phyloP scores from a whole-genome alignment of 2,797 vertebrate species.

The Lutjanus argentimaculatus region DNA sequence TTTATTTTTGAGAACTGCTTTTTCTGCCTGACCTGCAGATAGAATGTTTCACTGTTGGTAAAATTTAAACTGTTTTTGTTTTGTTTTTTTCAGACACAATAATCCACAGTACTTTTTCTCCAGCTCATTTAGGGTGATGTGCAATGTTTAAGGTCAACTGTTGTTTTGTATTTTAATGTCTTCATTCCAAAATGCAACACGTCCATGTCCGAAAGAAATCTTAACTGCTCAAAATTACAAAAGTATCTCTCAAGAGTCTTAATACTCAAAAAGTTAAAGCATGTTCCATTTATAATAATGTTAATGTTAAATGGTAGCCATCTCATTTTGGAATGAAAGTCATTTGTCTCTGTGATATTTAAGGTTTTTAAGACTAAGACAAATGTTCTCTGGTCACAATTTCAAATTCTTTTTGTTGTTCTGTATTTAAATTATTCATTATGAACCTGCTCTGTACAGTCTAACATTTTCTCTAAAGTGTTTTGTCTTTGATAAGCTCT shows the following conservation, averaged over 20 bases:
- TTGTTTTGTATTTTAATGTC: slow-evolving; percentile 14
- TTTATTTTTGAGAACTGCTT: not conserved
- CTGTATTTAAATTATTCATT: slow-evolving; percentile 60
- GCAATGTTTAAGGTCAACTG: slow-evolving; percentile 66
- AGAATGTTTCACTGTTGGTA: not conserved
- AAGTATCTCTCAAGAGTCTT: not conserved
- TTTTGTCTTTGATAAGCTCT: slow-evolving; percentile 7
- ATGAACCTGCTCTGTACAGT: slow-evolving; percentile 13
- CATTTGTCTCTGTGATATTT: slow-evolving; percentile 20
- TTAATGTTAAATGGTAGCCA: not conserved
- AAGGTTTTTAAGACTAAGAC: slow-evolving; percentile 12
- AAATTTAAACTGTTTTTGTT: not conserved
- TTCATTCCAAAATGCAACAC: slow-evolving; percentile 23
- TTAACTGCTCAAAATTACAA: not conserved
- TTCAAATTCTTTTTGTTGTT: slow-evolving; percentile 15
- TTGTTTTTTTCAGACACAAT: not conserved
- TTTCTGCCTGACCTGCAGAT: not conserved
- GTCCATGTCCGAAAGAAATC: not conserved
- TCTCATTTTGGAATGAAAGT: slow-evolving; percentile 33
- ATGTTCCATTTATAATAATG: not conserved
- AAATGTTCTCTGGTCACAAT: slow-evolving; percentile 1
- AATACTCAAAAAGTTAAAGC: not conserved
- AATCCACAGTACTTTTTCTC: not conserved
- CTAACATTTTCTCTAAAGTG: not conserved
- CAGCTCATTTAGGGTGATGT: slow-evolving; percentile 59